Evolutionary conservation across 1,140 invertebrate genomes (phyloP), one percentile per base, ranked within the genome.

Genomic region (Bombus polaris): DNA sequence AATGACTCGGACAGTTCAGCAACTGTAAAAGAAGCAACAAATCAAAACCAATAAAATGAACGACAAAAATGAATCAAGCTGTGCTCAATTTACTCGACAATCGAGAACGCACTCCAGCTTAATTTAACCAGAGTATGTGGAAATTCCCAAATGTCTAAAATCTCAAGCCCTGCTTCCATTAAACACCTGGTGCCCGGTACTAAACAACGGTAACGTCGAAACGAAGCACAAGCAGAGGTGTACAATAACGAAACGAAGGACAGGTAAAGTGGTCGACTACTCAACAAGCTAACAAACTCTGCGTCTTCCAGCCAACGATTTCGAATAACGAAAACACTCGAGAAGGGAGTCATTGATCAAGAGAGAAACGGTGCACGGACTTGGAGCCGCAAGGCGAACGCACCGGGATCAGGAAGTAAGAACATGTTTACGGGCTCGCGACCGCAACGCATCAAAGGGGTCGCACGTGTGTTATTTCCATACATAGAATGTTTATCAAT

Each of bases 401-500:
- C 81, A 66, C 15, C 47, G 57, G 72, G 59, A 83, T 76, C 81
- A 76, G 81, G 81, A 83, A 83, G 72, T 83, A 83, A 53, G 59
- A 83, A 83, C 81, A 62, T 76, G 81, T 83, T 83, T 83, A 75
- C 44, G 25, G 42, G 72, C 35, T 66, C 35, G 81, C 72, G 73
- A 83, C 81, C 72, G 72, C 72, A 75, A 68, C 81, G 81, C 59
- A 25, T 83, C 81, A 83, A 83, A 83, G 81, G 65, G 81, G 81
- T 83, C 75, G 81, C 72, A 83, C 81, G 72, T 83, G 81, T 76
- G 75, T 78, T 53, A 68, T 66, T 83, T 75, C 81, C 81, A 83
- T 76, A 53, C 59, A 12, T 13, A 6, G 42, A 83, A 83, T 76
- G 73, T 47, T 66, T 83, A 83, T 83, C 81, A 32, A 76, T 76